Evolutionary conservation across 2,113 vertebrate genomes (phyloP), one percentile per base, ranked within the genome.

Genomic region (Thunnus maccoyii): DNA sequence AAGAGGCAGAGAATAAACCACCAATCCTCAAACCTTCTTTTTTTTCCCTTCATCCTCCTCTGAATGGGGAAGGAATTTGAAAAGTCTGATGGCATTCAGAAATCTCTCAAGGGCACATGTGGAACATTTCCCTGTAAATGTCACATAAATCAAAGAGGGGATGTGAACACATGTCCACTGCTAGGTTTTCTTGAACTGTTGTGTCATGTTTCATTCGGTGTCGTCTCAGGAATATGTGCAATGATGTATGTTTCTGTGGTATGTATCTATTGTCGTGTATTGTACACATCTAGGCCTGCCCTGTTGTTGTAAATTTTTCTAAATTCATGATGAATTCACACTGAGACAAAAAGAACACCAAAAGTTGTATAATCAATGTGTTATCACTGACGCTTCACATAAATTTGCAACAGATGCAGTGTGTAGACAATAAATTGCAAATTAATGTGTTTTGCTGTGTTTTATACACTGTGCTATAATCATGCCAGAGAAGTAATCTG

Each of bases 101-200:
- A 3, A 12, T 66, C 15, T 72, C 56, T 61, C 12, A 46, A 27
- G 56, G 76, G 11, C n/a, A 22, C 54, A 27, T 17, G 50, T 1
- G 30, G 44, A 65, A 60, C 72, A 63, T 51, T n/a, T 63, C 55
- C n/a, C 18, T 18, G 25, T 83, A 80, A 84, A 81, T 80, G 81
- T 73, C 56, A n/a, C 16, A 62, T 69, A 74, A 84, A 91, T 86
- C 75, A 84, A 46, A 72, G 7, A 68, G 9, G 15, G 48, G 64
- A 82, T 36, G 41, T 76, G 66, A 66, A 62, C 41, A 65, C 6
- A 5, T 13, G 55, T 67, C 66, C 50, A 55, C 22, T 63, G 25
- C 16, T 47, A 2, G 78, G 63, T 17, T 76, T 61, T 73, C 57
- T 30, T 69, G 20, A 82, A 65, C 54, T 60, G 63, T 0, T 27